These are phyloP conservation scores for Popillia japonica DNA, from an alignment of 1,140 invertebrate species.

Conservation along the genomic window DNA sequence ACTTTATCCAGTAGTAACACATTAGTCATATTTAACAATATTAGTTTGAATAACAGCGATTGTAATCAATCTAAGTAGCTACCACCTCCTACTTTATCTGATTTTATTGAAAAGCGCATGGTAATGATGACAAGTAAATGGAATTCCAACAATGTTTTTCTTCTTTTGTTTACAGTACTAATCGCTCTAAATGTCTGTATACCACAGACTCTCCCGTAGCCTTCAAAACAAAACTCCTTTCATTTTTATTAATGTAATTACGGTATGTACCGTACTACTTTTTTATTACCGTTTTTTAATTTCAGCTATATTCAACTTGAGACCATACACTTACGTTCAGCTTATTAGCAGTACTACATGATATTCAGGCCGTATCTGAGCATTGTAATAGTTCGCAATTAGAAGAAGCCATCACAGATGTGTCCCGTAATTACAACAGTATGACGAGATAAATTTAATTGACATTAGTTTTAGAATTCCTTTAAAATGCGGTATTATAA, in stretches of 20 bases:
- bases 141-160: constrained; percentile 16
- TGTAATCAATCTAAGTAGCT: not conserved
- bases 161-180: constrained; percentile 17
- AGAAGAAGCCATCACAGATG: not conserved
- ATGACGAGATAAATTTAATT: not conserved
- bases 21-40: too few species aligned
- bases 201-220: not conserved
- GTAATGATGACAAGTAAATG: constrained; percentile 9
- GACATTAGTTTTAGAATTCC: not conserved
- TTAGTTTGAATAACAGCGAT: not conserved
- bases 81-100: not conserved
- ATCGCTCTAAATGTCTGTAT: constrained; percentile 12
- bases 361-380: not conserved
- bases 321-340: not conserved
- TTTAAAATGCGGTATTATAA: not conserved
- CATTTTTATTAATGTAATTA: constrained; percentile 9
- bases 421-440: not conserved
- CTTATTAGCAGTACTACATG: too few species aligned
- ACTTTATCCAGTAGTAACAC: too few species aligned
- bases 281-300: not conserved
- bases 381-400: not conserved
- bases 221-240: constrained; percentile 7
- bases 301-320: not conserved
- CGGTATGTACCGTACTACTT: not conserved
- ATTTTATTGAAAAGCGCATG: not conserved